phyloP scores from a whole-genome alignment of 2,888 invertebrate species.

The Drosophila bunnanda region DNA sequence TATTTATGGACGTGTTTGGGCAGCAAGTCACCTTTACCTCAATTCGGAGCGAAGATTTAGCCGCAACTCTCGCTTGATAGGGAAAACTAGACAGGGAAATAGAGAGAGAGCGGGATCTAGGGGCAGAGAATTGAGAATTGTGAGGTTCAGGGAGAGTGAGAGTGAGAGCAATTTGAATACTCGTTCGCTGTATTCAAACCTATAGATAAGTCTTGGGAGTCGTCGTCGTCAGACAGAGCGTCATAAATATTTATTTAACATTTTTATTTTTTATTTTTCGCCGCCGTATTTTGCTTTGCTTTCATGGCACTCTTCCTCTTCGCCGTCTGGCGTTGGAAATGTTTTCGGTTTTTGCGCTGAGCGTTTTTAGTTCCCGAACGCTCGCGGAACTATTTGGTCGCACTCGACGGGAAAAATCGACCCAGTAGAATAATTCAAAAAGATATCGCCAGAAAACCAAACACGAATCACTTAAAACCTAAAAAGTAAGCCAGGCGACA shows the following conservation, averaged over 20 bases:
- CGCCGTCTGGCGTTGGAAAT: conserved; percentile 51
- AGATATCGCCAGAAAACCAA: background rate
- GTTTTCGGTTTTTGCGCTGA: conserved; percentile 63
- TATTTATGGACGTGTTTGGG: conserved; percentile 44
- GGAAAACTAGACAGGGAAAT: conserved; percentile 23
- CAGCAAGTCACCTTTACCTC: conserved; percentile 57
- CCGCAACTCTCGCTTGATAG: conserved; percentile 48
- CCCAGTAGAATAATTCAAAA: conserved; percentile 31
- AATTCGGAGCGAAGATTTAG: conserved; percentile 28
- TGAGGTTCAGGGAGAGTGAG: conserved; percentile 6
- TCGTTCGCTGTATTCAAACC: conserved; percentile 28
- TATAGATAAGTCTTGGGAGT: conserved; percentile 59
- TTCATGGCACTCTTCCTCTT: conserved; percentile 38
- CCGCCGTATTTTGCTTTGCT: conserved; percentile 33
- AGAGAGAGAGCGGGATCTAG: background rate
- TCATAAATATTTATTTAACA: conserved; percentile 69
- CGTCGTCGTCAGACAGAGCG: conserved; percentile 59
- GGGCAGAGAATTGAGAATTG: conserved; percentile 41
- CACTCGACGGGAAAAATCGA: conserved; percentile 17
- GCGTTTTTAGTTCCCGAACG: conserved; percentile 67
- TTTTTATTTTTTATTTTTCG: conserved; percentile 33
- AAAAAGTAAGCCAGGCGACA: conserved; percentile 39
- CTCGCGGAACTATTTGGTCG: conserved; percentile 65
- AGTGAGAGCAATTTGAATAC: conserved; percentile 52
- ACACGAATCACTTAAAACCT: background rate